Evolutionary conservation across 2,888 invertebrate genomes (phyloP), one percentile per base, ranked within the genome.

Genomic region (Galerucella pusilla): DNA sequence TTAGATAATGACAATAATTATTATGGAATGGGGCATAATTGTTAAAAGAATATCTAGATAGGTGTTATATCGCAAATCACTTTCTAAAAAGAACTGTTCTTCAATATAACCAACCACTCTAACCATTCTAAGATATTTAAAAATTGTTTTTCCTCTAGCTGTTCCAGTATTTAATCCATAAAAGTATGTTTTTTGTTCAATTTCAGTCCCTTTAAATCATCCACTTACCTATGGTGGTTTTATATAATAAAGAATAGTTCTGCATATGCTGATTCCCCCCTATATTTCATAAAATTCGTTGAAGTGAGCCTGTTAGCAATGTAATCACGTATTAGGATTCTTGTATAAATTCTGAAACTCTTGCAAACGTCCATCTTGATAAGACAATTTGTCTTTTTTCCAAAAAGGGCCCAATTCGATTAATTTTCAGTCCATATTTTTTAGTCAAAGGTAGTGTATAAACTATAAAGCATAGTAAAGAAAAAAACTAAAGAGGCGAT

Each of bases 1-100:
- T 84, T 85, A 84, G 83, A 85, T 82, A 85, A 57, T 83, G 86
- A 86, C 86, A 86, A 86, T 86, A 86, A 86, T 83, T 80, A 79
- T 80, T 80, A 79, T 80, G 85, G 85, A 86, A 85, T 86, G 86
- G 83, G 86, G 86, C 86, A 85, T 81, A 81, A 84, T 85, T 84
- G 83, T 83, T 73, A 67, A 74, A 59, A 25, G n/a, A 73, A 46
- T 61, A 59, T 63, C 67, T 75, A 75, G 66, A 73, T 75, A 75
- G 73, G 73, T 73, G 75, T 70, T 75, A 70, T 73, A 73, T 66
- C 60, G 73, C 71, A 71, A 71, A 66, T 71, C 54, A 71, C 71
- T 71, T 71, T 71, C 25, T 42, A 46, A 45, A 7, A 46, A 11
- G 20, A 20, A 65, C 46, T 65, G 20, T 42, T 42, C 64, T 65